Percentiles rank a stretch among this genome's conserved stretches.
Evolutionary conservation across 2,113 vertebrate genomes (phyloP).

Genomic region (Mobula birostris): DNA sequence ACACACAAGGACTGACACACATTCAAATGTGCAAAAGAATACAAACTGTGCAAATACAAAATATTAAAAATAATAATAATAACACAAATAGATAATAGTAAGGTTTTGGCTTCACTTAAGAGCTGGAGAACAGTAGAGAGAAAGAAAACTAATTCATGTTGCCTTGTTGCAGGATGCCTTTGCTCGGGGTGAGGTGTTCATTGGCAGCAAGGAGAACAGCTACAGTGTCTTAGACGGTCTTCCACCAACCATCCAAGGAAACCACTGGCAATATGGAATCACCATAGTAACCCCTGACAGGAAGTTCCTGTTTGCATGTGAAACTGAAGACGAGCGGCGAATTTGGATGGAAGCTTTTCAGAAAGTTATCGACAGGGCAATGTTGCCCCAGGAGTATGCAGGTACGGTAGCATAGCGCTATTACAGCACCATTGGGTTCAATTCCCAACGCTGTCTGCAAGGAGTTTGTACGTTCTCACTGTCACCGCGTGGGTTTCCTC

Average conservation of each 20-base stretch:
- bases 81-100: too few relatives aligned
- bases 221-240: slow-evolving; percentile 82
- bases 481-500: too few relatives aligned
- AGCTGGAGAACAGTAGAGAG: background rate
- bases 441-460: too few relatives aligned
- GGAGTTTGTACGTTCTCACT: too few relatives aligned
- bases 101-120: background rate
- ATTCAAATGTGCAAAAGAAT: too few relatives aligned
- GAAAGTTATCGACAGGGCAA: slow-evolving; percentile 84
- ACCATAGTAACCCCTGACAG: slow-evolving; percentile 90
- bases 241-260: slow-evolving; percentile 74
- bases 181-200: slow-evolving; percentile 90
- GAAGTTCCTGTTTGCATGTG: slow-evolving; percentile 89
- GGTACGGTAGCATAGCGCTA: slow-evolving; percentile 53
- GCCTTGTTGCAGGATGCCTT: slow-evolving; percentile 73
- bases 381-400: slow-evolving; percentile 96
- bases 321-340: slow-evolving; percentile 76
- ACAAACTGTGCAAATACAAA: too few relatives aligned
- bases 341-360: slow-evolving; percentile 86
- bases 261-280: slow-evolving; percentile 86
- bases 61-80: too few relatives aligned
- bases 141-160: background rate
- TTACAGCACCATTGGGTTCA: too few relatives aligned
- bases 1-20: too few relatives aligned
- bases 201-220: slow-evolving; percentile 89